Base-by-base conservation (phyloP, 2,797 vertebrate species). In the Anniella stebbinsi region DNA sequence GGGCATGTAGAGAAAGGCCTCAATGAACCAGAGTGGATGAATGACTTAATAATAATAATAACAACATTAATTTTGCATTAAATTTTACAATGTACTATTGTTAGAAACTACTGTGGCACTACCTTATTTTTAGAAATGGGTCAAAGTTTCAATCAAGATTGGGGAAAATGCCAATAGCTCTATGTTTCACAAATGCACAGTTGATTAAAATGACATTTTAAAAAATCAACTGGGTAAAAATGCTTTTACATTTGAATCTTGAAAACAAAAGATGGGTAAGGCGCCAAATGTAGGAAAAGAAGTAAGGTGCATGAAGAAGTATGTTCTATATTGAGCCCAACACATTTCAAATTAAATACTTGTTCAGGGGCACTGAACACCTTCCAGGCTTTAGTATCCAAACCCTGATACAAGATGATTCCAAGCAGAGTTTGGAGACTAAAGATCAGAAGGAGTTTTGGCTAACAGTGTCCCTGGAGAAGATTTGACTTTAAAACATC, bases 31-130 rank as follows among this genome's bases (percentile, higher is more conserved):
- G 57, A 84, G 45, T 77, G 48, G 73, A 67, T 84, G 45, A 67
- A 81, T 85, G 54, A 38, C 23, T 7, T 51, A 45, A 63, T 18
- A 70, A 86, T 81, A 81, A 76, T 81, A 81, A 76, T 66, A 51
- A 78, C 45, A 81, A 36, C 12, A 67, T 69, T 82, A 88, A 51
- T 54, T 66, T 66, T 77, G 41, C 73, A 75, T 72, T 90, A 75
- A 86, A 82, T 66, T 87, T 87, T 38, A 23, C 51, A 86, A 48
- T 51, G 48, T 83, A 73, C 10, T 51, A 70, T 80, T 80, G 73
- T 69, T 77, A 84, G 67, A 48, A 33, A 63, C 12, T 89, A 12
- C 28, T 78, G 54, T 18, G 48, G 28, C 66, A 85, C 15, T 28
- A 25, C 36, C 33, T 15, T 2, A 17, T 77, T 73, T 48, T 36